These are phyloP conservation scores for Epizoanthus scotinus DNA, from an alignment of 92 coral and sea anemone genomes.

Conservation along the genomic window DNA sequence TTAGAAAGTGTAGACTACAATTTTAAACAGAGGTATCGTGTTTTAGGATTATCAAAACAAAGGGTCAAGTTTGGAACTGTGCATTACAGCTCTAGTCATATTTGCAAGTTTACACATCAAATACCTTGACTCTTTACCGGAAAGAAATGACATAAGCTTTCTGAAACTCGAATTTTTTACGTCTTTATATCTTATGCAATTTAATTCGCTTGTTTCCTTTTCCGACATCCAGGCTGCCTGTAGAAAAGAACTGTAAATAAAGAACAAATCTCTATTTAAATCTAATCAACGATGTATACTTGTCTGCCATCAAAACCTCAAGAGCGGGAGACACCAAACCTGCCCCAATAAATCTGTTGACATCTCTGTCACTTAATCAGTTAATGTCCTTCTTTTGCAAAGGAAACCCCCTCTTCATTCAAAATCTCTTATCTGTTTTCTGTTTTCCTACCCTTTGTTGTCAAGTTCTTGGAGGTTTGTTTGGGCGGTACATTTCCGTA, in stretches of 20 bases:
- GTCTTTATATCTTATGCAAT: neutral
- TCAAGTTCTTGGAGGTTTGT: neutral
- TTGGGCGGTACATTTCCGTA: neutral
- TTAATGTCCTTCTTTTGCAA: constrained; percentile 13
- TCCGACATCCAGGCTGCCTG: constrained; percentile 34
- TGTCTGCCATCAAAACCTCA: constrained; percentile 19
- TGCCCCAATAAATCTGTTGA: constrained; percentile 25
- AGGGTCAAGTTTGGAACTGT: constrained; percentile 21
- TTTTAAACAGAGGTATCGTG: constrained; percentile 15
- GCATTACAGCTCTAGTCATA: neutral
- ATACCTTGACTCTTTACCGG: constrained; percentile 9
- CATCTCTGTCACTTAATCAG: constrained; percentile 28
- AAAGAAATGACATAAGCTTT: neutral
- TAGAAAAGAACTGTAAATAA: constrained; percentile 20
- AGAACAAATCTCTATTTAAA: constrained; percentile 33
- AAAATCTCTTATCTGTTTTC: constrained; percentile 34
- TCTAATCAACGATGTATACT: constrained; percentile 26
- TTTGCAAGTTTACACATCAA: neutral
- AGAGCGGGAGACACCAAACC: constrained; percentile 30
- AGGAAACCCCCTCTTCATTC: constrained; percentile 33
- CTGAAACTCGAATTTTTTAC: neutral
- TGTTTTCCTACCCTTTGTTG: constrained; percentile 3
- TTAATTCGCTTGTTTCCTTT: constrained; percentile 25
- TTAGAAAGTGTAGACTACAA: neutral
- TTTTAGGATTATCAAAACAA: constrained; percentile 15